Evolutionary conservation across 2,888 invertebrate species (phyloP), one percentile per base, ranked within the genome.

Genomic region (Melangyna quadrimaculata): DNA sequence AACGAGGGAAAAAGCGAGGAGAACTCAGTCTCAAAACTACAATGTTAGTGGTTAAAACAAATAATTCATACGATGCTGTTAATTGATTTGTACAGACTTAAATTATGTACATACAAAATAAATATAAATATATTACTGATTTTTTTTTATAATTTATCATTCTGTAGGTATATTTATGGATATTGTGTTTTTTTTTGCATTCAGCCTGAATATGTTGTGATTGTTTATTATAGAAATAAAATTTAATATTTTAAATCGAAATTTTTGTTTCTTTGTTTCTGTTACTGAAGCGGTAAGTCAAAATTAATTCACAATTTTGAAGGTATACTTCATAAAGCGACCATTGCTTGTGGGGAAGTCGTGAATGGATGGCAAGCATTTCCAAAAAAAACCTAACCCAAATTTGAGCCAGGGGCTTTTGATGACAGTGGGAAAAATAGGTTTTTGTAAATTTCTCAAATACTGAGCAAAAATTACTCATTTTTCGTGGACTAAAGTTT

Each of bases 181-280:
- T 53, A 24, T 40, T 59, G 53, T 80, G 37, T 43, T 71, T 57
- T 59, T n/a, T 71, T 65, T 57, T 70, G 63, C 63, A 57, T 67
- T 71, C 57, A 59, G 57, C 71, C 71, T 81, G 48, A 71, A 40
- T 72, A 67, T 77, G 77, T 81, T 81, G 77, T 81, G 77, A 81
- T 77, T 45, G 69, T 55, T 80, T 80, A 55, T 75, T 61, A 57
- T 69, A 74, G 29, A 53, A 32, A 37, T 63, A 43, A 17, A 63
- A 48, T 40, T 7, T 48, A 55, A 48, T 61, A 32, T 75, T n/a
- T 55, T 63, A 80, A 51, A n/a, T 24, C 14, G 3, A 51, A 10
- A 4, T 48, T 12, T 19, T 10, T 19, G 19, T 3, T 19, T 2
- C 7, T 17, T 43, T 45, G 1, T 17, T n/a, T n/a, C n/a, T n/a